phyloP scores from a whole-genome alignment of 2,113 vertebrate genomes.

The Hippocampus mohnikei region DNA sequence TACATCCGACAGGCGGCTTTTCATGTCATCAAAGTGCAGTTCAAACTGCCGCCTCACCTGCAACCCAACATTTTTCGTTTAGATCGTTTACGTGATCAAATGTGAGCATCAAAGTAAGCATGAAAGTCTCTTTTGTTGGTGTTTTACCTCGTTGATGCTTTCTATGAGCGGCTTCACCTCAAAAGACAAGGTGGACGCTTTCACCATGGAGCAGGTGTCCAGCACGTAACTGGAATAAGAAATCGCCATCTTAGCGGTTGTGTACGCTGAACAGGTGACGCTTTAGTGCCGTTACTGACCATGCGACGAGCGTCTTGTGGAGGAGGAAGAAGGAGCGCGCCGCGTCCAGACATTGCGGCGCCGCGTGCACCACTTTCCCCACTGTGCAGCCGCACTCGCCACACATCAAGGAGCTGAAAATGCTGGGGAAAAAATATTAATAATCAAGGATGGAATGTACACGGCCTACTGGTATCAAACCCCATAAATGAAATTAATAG shows the following conservation, averaged over 20 bases:
- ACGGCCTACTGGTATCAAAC: too few relatives aligned
- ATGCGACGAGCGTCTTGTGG: neutral
- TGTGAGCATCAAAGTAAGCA: too few relatives aligned
- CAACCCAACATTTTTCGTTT: neutral
- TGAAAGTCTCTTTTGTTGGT: neutral
- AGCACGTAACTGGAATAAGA: neutral
- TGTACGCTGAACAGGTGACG: too few relatives aligned
- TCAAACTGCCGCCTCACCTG: constrained; percentile 40
- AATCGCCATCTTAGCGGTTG: neutral
- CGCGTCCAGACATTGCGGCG: neutral
- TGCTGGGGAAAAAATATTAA: neutral
- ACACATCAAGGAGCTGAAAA: neutral
- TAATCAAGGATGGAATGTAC: neutral
- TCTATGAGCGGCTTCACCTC: neutral
- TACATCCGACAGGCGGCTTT: constrained; percentile 16
- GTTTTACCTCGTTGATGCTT: neutral
- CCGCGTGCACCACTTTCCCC: neutral
- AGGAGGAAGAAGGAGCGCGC: constrained; percentile 2
- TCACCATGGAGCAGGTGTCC: neutral
- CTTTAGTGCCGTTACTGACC: neutral
- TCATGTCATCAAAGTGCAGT: constrained; percentile 17
- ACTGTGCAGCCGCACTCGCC: neutral
- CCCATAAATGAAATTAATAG: too few relatives aligned
- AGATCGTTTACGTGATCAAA: neutral
- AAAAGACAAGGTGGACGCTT: neutral